Evolutionary conservation across 2,113 vertebrate species (phyloP).

Genomic region (pig (Sus scrofa)): DNA sequence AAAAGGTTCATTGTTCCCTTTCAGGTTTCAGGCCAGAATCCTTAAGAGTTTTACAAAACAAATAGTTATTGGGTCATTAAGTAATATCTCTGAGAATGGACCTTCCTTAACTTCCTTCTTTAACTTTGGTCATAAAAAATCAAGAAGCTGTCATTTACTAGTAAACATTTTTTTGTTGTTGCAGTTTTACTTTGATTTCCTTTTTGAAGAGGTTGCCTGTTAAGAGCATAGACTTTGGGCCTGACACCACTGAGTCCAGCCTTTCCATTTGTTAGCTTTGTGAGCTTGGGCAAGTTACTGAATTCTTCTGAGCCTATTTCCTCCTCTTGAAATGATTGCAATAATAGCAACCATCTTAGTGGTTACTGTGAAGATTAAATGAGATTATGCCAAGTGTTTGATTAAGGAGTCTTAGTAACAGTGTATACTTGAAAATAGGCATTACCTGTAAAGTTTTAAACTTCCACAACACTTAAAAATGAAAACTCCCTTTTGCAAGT

Average conservation of each 20-base stretch:
- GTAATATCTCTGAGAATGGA: slow-evolving; percentile 53
- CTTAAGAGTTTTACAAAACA: slow-evolving; percentile 40
- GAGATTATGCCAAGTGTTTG: slow-evolving; percentile 38
- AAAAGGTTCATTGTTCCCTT: slow-evolving; percentile 44
- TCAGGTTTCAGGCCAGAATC: slow-evolving; percentile 18
- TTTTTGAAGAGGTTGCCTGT: slow-evolving; percentile 26
- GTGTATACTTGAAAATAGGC: slow-evolving; percentile 40
- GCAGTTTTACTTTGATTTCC: slow-evolving; percentile 48
- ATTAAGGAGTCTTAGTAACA: slow-evolving; percentile 38
- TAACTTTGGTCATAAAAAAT: slow-evolving; percentile 54
- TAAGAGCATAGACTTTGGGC: neutral
- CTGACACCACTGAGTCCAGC: neutral
- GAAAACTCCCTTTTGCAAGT: neutral
- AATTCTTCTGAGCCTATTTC: neutral
- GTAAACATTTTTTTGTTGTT: slow-evolving; percentile 49
- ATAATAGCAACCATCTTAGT: neutral
- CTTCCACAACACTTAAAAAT: slow-evolving; percentile 32
- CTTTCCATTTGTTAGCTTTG: slow-evolving; percentile 41
- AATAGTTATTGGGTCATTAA: slow-evolving; percentile 49
- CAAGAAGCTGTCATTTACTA: slow-evolving; percentile 51
- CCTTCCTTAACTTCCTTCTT: slow-evolving; percentile 61
- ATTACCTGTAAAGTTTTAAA: slow-evolving; percentile 25
- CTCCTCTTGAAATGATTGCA: slow-evolving; percentile 27
- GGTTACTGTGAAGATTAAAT: slow-evolving; percentile 52
- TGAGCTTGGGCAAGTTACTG: slow-evolving; percentile 45